Percentiles rank a stretch among this genome's conserved stretches.
Evolutionary conservation across 2,113 vertebrate genomes (phyloP).

Genomic region (Rattus norvegicus): GRCr8 NC_086030.1:12560001-12560500

Average conservation of each 20-base stretch:
- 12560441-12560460: not conserved
- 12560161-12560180: not conserved
- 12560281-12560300: not conserved
- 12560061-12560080: not conserved
- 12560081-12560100: not conserved
- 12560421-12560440: not conserved
- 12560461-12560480: not conserved
- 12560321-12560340: not conserved
- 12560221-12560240: not conserved
- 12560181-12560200: not conserved
- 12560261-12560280: constrained; percentile 16
- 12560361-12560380: not conserved
- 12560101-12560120: not conserved
- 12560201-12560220: constrained; percentile 25
- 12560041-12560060: not conserved
- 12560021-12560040: not conserved
- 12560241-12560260: not conserved
- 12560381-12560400: not conserved
- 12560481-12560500: not conserved
- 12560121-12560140: not conserved
- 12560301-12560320: not conserved
- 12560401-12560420: not conserved
- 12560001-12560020: not conserved
- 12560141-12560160: not conserved
- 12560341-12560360: not conserved